Base-by-base conservation (phyloP, 2,113 vertebrate genomes). In the Chaenocephalus aceratus region DNA sequence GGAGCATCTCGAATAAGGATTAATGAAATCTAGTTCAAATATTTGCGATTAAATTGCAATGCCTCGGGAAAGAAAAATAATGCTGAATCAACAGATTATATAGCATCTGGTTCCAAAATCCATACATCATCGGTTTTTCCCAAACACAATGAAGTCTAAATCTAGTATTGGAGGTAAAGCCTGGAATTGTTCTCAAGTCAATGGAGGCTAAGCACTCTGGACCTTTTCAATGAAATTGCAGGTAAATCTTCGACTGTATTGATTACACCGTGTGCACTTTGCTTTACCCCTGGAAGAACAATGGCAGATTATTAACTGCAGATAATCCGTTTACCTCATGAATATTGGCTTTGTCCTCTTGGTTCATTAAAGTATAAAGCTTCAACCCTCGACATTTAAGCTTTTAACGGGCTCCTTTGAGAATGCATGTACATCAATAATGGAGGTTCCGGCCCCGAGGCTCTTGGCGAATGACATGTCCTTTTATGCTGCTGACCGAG, bases 401-500 rank as follows among this genome's bases (percentile, higher is more conserved):
- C 46, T 48, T 16, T 16, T 23, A n/a, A 70, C 5, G 6, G 6
- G 49, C 72, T 79, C 70, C 73, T 75, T n/a, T 49, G 21, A 79
- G 81, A 85, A 51, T 2, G 6, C 52, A 21, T 85, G 72, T 68
- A 45, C 69, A 72, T 63, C 83, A 83, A 79, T 82, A 81, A 90
- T 58, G 64, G 80, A 70, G 66, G 68, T 79, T 48, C 57, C 2
- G 74, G 73, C 71, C 80, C 44, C 56, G 68, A 71, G 72, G 64
- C 61, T 82, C 56, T 52, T 13, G 51, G 64, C 81, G 84, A 76
- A 67, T 59, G 77, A 64, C 75, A 49, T 71, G 58, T 87, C 69
- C 86, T 90, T 80, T 81, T 56, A 83, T 56, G 54, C 75, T 53
- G 79, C 73, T 83, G 83, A 81, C 83, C 61, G 13, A 53, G 54